Evolutionary conservation across 2,888 invertebrate species (phyloP), one percentile per base, ranked within the genome.

Genomic region (Trachelus tabidus): DNA sequence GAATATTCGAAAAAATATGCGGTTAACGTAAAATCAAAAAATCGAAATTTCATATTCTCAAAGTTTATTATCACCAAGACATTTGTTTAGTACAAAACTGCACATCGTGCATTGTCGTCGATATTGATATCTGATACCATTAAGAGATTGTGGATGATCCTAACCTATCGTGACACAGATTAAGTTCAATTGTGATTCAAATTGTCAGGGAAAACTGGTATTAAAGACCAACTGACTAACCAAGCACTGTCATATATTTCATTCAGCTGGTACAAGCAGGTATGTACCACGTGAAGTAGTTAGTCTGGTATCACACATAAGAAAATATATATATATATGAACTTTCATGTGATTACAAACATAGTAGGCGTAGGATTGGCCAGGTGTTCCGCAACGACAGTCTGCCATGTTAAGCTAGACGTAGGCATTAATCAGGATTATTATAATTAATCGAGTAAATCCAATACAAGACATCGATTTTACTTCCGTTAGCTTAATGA

Each of bases 371-470:
- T 74, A 9, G 34, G 11, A 74, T 33, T 74, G n/a, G 23, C 74
- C 74, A 74, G 74, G 74, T 74, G 74, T 74, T 34, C 37, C 74
- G 35, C 74, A 37, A 35, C n/a, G 12, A n/a, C 74, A n/a, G 34
- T 37, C 33, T 74, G 23, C 35, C 74, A 71, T 71, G 71, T 71
- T 71, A 23, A 56, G 56, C 56, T 56, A 0, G 23, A 56, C 56
- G 56, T 56, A 56, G 56, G 23, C 9, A 56, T 56, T 56, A 56
- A 56, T 56, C 56, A 56, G 23, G 23, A 56, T 56, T 56, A 56
- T 56, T 56, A 56, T 56, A 23, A 56, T 56, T 2, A 56, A 56
- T 56, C 56, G 56, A 56, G 1, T 23, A 56, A 56, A 9, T 56
- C 6, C 56, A 56, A 56, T 23, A 56, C 2, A 9, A 6, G 15